These are phyloP conservation scores for Antennarius maculatus DNA, from an alignment of 2,797 vertebrate genomes.

Conservation along the genomic window DNA sequence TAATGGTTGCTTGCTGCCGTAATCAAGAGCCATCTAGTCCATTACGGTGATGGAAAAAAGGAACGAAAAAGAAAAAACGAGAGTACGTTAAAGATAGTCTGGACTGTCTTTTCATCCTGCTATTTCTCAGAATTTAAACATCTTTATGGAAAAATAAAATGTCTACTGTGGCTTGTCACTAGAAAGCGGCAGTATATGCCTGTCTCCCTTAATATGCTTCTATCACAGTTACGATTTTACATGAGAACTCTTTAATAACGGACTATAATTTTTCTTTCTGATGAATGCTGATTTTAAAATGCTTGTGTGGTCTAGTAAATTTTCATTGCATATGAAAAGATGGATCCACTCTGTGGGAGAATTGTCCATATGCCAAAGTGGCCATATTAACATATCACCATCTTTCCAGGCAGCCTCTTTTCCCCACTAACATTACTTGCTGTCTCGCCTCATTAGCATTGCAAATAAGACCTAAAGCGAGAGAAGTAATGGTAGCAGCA, in stretches of 20 bases:
- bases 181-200: background rate
- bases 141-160: background rate
- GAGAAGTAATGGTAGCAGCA: conserved; percentile 63
- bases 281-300: conserved; percentile 11
- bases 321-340: conserved; percentile 27
- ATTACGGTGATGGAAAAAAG: conserved; percentile 43
- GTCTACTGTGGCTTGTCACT: background rate
- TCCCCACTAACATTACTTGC: conserved; percentile 67
- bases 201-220: background rate
- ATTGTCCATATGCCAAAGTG: conserved; percentile 45
- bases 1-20: conserved; percentile 49
- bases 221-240: background rate
- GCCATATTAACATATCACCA: conserved; percentile 67
- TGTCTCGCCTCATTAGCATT: conserved; percentile 78
- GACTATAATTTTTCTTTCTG: conserved; percentile 4
- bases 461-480: conserved; percentile 76
- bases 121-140: conserved; percentile 17
- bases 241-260: background rate
- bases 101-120: background rate
- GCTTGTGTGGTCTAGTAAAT: conserved; percentile 25
- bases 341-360: conserved; percentile 32
- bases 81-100: background rate
- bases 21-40: conserved; percentile 45
- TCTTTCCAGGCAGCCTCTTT: conserved; percentile 66
- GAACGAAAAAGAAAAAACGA: conserved; percentile 5